Evolutionary conservation across 2,113 vertebrate genomes (phyloP).

Genomic region (Petromus typicus): DNA sequence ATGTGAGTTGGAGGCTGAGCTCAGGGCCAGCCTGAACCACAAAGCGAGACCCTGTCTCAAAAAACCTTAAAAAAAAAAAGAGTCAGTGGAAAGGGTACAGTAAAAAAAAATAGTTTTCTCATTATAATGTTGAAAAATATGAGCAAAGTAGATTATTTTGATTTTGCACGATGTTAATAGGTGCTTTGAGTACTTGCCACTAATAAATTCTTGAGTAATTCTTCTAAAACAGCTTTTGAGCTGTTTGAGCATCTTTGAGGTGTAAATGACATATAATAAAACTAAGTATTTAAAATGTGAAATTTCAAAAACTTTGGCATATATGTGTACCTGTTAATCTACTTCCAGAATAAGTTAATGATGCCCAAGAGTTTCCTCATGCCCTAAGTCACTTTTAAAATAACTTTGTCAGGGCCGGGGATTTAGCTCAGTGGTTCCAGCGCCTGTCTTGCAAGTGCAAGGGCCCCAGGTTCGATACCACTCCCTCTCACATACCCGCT

Average conservation of each 20-base stretch:
- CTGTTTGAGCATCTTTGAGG: background rate
- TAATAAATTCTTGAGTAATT: conserved; percentile 19
- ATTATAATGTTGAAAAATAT: background rate
- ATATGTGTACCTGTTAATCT: background rate
- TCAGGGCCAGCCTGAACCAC: too few relatives aligned
- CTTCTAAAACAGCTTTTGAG: background rate
- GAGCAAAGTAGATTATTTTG: background rate
- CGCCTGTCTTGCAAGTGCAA: too few relatives aligned
- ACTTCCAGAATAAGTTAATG: background rate
- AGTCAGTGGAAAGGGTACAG: background rate
- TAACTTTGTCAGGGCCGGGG: background rate
- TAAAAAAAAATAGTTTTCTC: background rate
- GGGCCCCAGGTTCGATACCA: too few relatives aligned
- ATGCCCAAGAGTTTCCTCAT: background rate
- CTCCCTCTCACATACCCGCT: too few relatives aligned
- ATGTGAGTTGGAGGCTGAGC: too few relatives aligned
- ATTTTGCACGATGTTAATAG: background rate
- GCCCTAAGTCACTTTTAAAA: background rate
- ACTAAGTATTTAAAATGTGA: conserved; percentile 32
- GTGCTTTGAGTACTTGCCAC: background rate
- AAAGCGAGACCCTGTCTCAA: too few relatives aligned
- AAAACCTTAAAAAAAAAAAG: background rate
- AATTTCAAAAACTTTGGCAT: background rate
- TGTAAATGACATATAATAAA: background rate
- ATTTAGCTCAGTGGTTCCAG: too few relatives aligned